Percentiles rank a stretch among this genome's conserved stretches.
Conservation (phyloP, 2,113 vertebrate genomes). For the Rhinolophus sinicus region DNA sequence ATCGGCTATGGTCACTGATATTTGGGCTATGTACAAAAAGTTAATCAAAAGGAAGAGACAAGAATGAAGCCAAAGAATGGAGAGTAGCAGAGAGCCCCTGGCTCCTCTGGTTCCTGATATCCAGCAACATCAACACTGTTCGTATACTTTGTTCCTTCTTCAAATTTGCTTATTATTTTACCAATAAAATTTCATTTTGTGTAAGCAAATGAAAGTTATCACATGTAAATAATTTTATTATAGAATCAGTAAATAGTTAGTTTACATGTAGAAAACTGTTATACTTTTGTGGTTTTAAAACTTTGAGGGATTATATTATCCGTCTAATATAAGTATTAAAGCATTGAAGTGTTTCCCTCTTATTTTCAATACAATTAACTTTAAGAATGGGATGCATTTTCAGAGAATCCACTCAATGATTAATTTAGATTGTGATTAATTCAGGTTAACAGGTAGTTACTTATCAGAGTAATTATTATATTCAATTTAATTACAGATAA, state of each 20-base stretch:
- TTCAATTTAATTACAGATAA: slow-evolving; percentile 16
- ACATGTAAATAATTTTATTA: background rate
- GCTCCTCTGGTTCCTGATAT: background rate
- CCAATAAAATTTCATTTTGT: background rate
- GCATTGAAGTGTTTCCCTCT: background rate
- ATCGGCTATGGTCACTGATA: background rate
- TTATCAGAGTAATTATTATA: background rate
- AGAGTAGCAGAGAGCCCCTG: background rate
- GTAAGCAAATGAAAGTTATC: background rate
- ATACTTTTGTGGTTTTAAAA: background rate
- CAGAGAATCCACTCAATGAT: background rate
- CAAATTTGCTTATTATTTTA: background rate
- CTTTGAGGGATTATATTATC: background rate
- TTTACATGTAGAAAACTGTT: background rate
- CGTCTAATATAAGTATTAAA: background rate
- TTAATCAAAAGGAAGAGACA: background rate
- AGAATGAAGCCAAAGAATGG: background rate
- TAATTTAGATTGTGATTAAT: background rate
- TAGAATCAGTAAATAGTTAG: background rate
- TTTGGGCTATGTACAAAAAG: background rate
- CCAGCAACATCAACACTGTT: background rate
- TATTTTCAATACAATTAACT: background rate
- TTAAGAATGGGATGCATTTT: background rate
- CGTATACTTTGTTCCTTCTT: background rate
- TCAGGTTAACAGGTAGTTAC: background rate